Percentiles rank a stretch among this genome's conserved stretches.
These are phyloP conservation scores for Fregata magnificens DNA, from an alignment of 2,113 vertebrate species.

Conservation along the genomic window DNA sequence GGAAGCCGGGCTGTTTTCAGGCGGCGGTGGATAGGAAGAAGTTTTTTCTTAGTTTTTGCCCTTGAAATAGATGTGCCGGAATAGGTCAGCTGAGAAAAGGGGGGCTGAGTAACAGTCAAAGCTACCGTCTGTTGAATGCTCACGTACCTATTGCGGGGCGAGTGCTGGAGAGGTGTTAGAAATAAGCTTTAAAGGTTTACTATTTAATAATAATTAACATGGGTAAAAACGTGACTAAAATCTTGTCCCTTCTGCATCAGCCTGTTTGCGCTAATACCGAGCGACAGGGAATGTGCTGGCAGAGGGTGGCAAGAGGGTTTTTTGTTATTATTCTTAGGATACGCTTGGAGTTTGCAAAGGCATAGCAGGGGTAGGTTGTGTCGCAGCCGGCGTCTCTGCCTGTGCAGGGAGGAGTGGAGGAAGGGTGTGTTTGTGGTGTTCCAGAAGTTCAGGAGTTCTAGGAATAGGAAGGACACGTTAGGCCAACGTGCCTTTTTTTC, in stretches of 20 bases:
- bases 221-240: background rate
- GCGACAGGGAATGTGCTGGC: background rate
- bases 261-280: background rate
- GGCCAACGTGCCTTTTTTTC: background rate
- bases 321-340: background rate
- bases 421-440: background rate
- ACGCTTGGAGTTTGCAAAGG: background rate
- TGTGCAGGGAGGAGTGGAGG: background rate
- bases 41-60: background rate
- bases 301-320: background rate
- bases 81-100: background rate
- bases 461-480: background rate
- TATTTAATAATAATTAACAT: background rate
- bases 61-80: background rate
- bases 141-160: rapidly evolving
- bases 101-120: background rate
- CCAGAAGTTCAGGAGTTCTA: background rate
- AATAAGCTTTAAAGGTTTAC: background rate
- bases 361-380: background rate
- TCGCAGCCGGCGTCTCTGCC: background rate
- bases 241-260: background rate
- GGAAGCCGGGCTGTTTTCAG: background rate
- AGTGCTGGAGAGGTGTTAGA: background rate
- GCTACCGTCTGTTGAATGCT: rapidly evolving
- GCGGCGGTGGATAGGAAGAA: background rate